Conservation (phyloP, 2,113 vertebrate species). For the Galbula dea region DNA sequence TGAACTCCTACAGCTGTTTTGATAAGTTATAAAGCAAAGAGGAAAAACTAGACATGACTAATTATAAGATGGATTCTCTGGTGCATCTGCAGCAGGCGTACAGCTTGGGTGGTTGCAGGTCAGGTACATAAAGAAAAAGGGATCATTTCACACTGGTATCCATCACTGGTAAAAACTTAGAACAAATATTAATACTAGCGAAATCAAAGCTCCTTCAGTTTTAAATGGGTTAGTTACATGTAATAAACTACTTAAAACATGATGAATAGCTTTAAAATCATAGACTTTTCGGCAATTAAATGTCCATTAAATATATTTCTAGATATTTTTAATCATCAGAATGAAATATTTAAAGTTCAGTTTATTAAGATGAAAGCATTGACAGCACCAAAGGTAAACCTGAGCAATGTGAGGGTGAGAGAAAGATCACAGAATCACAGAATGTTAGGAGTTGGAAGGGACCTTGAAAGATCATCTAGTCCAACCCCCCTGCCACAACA, state of each 20-base stretch:
- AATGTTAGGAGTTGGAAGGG: too few relatives aligned
- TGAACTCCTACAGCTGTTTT: slow-evolving; percentile 33
- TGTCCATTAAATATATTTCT: neutral
- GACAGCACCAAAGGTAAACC: neutral
- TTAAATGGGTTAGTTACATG: slow-evolving; percentile 17
- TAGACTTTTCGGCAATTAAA: neutral
- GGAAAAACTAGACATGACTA: neutral
- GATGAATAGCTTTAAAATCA: slow-evolving; percentile 38
- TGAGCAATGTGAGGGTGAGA: neutral
- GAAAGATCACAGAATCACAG: too few relatives aligned
- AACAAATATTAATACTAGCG: slow-evolving; percentile 65
- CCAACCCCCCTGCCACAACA: too few relatives aligned
- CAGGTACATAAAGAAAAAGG: slow-evolving; percentile 13
- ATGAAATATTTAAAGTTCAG: neutral
- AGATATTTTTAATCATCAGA: neutral
- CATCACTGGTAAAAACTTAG: slow-evolving; percentile 44
- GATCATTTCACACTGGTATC: slow-evolving; percentile 35
- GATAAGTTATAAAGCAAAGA: neutral
- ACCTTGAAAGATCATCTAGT: too few relatives aligned
- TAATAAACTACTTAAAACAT: slow-evolving; percentile 43
- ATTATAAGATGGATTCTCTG: neutral
- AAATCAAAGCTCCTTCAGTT: slow-evolving; percentile 55
- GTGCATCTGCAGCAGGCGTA: neutral
- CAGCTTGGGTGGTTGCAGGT: slow-evolving; percentile 50
- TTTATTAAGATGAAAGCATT: neutral